Percentiles rank a stretch among this genome's conserved stretches.
These are phyloP conservation scores for Cossypha polioptera DNA, from an alignment of 2,797 vertebrate species.

Conservation along the genomic window DNA sequence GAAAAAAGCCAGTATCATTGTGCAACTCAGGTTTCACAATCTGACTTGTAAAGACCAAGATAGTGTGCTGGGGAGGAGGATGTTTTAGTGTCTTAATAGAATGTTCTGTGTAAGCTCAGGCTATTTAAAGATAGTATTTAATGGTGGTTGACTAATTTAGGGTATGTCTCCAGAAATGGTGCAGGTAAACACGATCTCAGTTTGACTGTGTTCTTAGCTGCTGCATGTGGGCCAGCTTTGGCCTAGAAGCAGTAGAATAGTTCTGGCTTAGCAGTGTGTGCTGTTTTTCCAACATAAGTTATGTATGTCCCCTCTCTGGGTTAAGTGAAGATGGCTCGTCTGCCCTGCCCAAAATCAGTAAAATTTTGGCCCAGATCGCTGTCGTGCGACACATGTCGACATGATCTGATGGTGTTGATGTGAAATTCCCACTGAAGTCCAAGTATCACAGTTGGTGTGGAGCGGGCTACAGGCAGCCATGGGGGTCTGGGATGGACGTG, in stretches of 20 bases:
- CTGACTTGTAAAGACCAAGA: constrained; percentile 22
- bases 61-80: constrained; percentile 17
- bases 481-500: rapidly evolving
- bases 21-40: not conserved
- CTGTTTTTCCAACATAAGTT: not conserved
- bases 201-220: not conserved
- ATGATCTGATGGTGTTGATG: not conserved
- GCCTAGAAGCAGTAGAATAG: not conserved
- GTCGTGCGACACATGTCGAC: rapidly evolving
- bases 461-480: not conserved
- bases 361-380: not conserved
- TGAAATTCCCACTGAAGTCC: not conserved
- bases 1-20: not conserved
- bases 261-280: not conserved
- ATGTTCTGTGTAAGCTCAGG: constrained; percentile 34
- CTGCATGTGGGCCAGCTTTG: not conserved
- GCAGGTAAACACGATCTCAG: not conserved
- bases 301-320: not conserved
- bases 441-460: not conserved
- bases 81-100: constrained; percentile 35
- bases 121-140: constrained; percentile 52
- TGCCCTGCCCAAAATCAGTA: not conserved
- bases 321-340: not conserved
- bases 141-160: constrained; percentile 21
- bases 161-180: constrained; percentile 4